Percentiles rank a stretch among this genome's conserved stretches.
Evolutionary conservation across 2,888 invertebrate species (phyloP).

Genomic region (Volucella bombylans): DNA sequence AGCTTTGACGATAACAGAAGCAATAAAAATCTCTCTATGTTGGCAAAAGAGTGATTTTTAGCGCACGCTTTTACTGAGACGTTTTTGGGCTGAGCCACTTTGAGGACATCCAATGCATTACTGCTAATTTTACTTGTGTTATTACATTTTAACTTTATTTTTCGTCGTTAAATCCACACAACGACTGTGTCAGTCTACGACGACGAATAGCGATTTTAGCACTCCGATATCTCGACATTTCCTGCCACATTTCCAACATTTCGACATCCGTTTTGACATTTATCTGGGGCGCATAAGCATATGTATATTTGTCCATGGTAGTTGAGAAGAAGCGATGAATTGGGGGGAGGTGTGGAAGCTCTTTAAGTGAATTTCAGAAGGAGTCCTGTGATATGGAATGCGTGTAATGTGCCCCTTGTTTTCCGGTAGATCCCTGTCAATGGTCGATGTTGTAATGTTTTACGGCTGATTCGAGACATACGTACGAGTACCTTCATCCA

Average conservation of each 20-base stretch:
- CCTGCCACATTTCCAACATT: conserved; percentile 33
- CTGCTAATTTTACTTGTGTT: conserved; percentile 34
- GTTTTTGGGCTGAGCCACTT: conserved; percentile 8
- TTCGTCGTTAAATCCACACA: conserved; percentile 50
- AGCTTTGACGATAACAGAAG: background rate
- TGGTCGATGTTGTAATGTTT: conserved; percentile 19
- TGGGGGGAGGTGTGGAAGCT: background rate
- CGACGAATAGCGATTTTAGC: conserved; percentile 17
- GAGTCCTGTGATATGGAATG: conserved; percentile 5
- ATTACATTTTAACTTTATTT: conserved; percentile 48
- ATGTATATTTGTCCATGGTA: background rate
- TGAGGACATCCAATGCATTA: conserved; percentile 58
- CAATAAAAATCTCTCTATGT: conserved; percentile 11
- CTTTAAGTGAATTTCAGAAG: conserved; percentile 17
- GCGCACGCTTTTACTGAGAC: conserved; percentile 3
- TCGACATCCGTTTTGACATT: conserved; percentile 41
- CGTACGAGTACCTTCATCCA: no score
- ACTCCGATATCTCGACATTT: conserved; percentile 32
- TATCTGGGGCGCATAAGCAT: conserved; percentile 1
- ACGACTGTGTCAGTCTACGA: conserved; percentile 7
- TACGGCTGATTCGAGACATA: background rate
- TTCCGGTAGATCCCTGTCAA: conserved; percentile 4
- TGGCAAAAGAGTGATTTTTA: conserved; percentile 6
- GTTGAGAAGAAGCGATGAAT: background rate
- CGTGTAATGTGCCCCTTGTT: background rate